Evolutionary conservation across 2,113 vertebrate species (phyloP), one percentile per base, ranked within the genome.

Genomic region (Hystrix cristata): DNA sequence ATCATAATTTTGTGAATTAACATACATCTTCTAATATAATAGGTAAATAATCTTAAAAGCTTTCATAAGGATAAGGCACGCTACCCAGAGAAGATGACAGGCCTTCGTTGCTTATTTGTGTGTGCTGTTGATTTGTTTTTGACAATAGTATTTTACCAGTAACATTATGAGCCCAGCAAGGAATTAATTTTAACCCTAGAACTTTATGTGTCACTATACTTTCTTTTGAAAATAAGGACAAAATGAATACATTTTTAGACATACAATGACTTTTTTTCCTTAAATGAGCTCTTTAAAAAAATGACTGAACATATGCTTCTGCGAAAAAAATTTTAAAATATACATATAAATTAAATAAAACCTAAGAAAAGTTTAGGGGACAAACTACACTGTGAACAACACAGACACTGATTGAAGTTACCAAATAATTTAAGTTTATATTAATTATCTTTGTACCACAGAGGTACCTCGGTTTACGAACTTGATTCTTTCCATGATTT

Each of bases 111-210:
- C 21, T 53, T 60, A 21, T 23, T 53, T 72, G 2, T 23, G 43
- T 62, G 23, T 55, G 31, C 46, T n/a, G 27, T 57, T 82, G 34
- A 25, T 65, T 69, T n/a, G 43, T 72, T 90, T 34, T 89, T 64
- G 65, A 89, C 2, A 80, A 14, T 2, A 76, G 25, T 7, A 16
- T 90, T 59, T 80, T 9, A 71, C 14, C 19, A 90, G 55, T 25
- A 95, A 65, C 21, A 71, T 13, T 5, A 71, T 3, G 27, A 13
- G 27, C 46, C 2, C 2, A 64, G 11, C 94, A 12, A 5, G 23
- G 94, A 96, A 92, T 90, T 62, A 85, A 94, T 8, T 59, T 14
- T 80, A 92, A 62, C 38, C 6, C 12, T 79, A 48, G n/a, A 89
- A 79, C 83, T 84, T 85, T 87, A 91, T 74, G 57, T 21, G 46